Evolutionary conservation across 2,113 vertebrate species (phyloP), one percentile per base, ranked within the genome.

Genomic region (Neofelis nebulosa): DNA sequence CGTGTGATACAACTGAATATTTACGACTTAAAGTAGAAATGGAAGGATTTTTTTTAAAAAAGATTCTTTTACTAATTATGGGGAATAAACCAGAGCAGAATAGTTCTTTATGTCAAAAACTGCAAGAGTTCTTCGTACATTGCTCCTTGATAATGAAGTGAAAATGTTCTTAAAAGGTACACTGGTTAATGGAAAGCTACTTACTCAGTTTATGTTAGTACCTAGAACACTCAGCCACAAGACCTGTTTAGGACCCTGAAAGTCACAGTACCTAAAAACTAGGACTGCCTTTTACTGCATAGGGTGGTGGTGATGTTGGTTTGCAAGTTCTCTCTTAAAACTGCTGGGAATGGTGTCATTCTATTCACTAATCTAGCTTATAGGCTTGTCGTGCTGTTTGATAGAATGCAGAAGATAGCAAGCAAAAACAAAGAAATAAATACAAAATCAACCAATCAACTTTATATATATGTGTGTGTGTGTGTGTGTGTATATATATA

Each of bases 1-100:
- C 98, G 97, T 92, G 98, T 99, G 99, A 99, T 99, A 99, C 98
- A 99, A 98, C 98, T 98, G 98, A 99, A 98, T 99, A 99, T 98
- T 99, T 98, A 98, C 98, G 97, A 98, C 98, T 98, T 97, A 97
- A 98, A 98, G 95, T 97, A 98, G 98, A 98, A 98, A 97, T 97
- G 96, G 97, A 99, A 98, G 92, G 95, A 95, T 97, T 98, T 98
- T 98, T 97, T 96, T 73, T 31, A 94, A 97, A 78, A 98, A 98
- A 41, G 41, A 94, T 98, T 98, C 97, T 98, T 98, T 99, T 98
- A 97, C 95, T 98, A 98, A 98, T 98, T 98, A 94, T 97, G 98
- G 97, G 97, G 94, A 98, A 98, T 96, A 98, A 98, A 98, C 97
- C 97, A 98, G 98, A 99, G 88, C 86, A 98, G 97, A 99, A 97